Conservation (phyloP, 2,113 vertebrate species). For the Sprattus sprattus region DNA sequence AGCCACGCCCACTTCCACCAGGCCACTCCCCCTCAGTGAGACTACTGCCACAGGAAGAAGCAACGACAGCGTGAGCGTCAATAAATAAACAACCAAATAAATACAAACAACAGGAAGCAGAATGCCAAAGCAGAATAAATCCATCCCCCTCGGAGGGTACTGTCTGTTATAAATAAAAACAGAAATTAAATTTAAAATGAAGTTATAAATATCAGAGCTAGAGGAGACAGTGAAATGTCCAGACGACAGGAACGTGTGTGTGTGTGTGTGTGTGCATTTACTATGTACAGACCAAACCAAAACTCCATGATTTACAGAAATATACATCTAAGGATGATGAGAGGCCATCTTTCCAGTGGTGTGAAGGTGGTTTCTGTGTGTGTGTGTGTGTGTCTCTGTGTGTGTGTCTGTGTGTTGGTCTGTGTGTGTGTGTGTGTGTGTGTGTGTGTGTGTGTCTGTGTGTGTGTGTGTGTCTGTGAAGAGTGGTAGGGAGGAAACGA, state of each 20-base stretch:
- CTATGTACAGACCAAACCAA: background rate
- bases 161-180: background rate
- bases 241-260: background rate
- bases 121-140: background rate
- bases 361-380: background rate
- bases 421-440: background rate
- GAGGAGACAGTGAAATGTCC: background rate
- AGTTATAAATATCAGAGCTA: background rate
- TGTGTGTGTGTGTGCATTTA: background rate
- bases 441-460: background rate
- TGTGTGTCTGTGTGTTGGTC: too few species aligned
- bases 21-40: background rate
- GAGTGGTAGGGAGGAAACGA: background rate
- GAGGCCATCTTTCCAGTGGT: background rate
- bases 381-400: too few species aligned
- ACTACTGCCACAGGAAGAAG: background rate
- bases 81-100: conserved; percentile 57
- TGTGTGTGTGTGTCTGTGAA: background rate
- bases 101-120: conserved; percentile 33
- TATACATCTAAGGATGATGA: background rate
- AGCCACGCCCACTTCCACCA: background rate
- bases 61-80: conserved; percentile 38
- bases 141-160: background rate
- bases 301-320: conserved; percentile 6
- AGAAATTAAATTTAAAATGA: background rate